These are phyloP conservation scores for Lymantria dispar DNA, from an alignment of 2,888 invertebrate genomes.

Conservation along the genomic window DNA sequence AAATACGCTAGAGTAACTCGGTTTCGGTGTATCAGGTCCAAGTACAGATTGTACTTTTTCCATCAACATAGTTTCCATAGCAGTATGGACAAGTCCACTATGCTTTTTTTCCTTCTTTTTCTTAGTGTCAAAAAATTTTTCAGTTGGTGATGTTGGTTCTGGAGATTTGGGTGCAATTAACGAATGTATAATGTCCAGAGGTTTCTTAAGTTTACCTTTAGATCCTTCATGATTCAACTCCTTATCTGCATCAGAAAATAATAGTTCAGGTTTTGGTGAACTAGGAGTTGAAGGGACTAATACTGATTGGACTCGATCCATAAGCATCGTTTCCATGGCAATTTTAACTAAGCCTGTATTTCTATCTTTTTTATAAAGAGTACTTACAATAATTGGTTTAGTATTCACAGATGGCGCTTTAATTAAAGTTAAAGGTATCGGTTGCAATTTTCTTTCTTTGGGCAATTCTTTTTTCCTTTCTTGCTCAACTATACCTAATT, in stretches of 20 bases:
- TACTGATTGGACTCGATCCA: slow-evolving; percentile 65
- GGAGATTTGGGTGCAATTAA: slow-evolving; percentile 18
- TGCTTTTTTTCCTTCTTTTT: slow-evolving; percentile 40
- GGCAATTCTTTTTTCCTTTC: slow-evolving; percentile 30
- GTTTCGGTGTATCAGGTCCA: slow-evolving; percentile 49
- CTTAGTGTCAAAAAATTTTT: slow-evolving; percentile 17
- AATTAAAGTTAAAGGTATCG: slow-evolving; percentile 14
- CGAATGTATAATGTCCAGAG: slow-evolving; percentile 24
- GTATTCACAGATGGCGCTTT: slow-evolving; percentile 19
- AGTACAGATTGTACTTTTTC: slow-evolving; percentile 71
- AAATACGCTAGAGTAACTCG: slow-evolving; percentile 24
- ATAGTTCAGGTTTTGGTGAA: slow-evolving; percentile 15
- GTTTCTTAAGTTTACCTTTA: slow-evolving; percentile 14
- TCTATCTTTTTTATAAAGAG: slow-evolving; percentile 16
- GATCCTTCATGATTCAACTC: slow-evolving; percentile 8
- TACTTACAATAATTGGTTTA: slow-evolving; percentile 25
- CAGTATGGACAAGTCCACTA: slow-evolving; percentile 67
- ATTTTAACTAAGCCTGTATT: slow-evolving; percentile 49
- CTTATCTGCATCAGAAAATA: slow-evolving; percentile 9
- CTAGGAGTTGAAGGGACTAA: slow-evolving; percentile 26
- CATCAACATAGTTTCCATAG: slow-evolving; percentile 78
- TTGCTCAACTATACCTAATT: slow-evolving; percentile 61
- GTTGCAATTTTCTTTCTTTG: slow-evolving; percentile 24
- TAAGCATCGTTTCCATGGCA: slow-evolving; percentile 75
- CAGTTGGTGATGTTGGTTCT: slow-evolving; percentile 16